Evolutionary conservation across 2,797 vertebrate species (phyloP), one percentile per base, ranked within the genome.

Genomic region (Erpetoichthys calabaricus): DNA sequence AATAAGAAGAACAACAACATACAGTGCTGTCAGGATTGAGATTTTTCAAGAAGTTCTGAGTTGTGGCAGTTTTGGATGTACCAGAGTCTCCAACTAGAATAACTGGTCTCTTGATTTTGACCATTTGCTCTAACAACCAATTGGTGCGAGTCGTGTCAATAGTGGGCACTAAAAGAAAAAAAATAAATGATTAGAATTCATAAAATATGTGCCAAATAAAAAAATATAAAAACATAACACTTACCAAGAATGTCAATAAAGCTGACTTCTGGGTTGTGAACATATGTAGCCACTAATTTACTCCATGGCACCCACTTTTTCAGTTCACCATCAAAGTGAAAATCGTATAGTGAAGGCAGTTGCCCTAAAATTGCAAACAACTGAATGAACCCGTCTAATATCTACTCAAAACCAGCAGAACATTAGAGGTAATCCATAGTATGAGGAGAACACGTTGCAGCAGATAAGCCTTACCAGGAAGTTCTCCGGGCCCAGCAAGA

Each of bases 21-120:
- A 98, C 94, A 0, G 71, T 81, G 8, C 65, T 61, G 4, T 96
- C 90, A 53, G 68, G 63, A 49, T 80, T 74, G 25, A 94, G 75
- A 25, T 80, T 83, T 66, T 71, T 92, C 5, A 98, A 79, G 73
- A 96, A 94, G 76, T 91, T 96, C 67, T 84, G 86, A 59, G 92
- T 90, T 2, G 92, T 97, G 56, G 95, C 91, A 4, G 94, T 98
- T 74, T 99, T 99, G 10, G 93, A 99, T 10, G 95, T 97, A 10
- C 95, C 96, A 0, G 90, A 94, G 72, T 97, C 94, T 56, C 96
- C 96, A 7, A 98, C 91, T 45, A 97, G 76, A 47, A 97, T 77
- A 58, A 97, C 85, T 0, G 92, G 89, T 4, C 77, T 81, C 64
- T 90, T 95, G 45, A 86, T 84, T 71, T 85, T 94, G 7, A 93